Evolutionary conservation across 2,113 vertebrate species (phyloP), one percentile per base, ranked within the genome.

Genomic region (Hyperopisus bebe): DNA sequence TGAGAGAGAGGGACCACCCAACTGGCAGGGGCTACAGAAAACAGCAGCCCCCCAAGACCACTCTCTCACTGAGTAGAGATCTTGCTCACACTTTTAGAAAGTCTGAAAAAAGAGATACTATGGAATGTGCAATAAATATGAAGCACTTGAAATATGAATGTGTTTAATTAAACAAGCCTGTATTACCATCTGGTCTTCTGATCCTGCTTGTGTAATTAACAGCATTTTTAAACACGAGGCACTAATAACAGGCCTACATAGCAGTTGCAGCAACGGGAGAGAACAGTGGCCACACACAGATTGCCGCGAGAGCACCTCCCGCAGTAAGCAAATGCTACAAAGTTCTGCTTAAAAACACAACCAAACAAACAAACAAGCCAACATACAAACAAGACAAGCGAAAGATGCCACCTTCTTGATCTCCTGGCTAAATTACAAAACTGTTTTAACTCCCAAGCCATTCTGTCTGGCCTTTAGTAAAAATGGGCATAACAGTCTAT

Each of bases 71-170:
- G 85, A 88, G 87, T 24, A 17, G 21, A 46, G 88, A 88, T 48
- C 88, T 88, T 55, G 11, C 74, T 47, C 46, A 83, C 70, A n/a
- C 15, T 53, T 47, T 47, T 82, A 24, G 77, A 85, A 62, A 84
- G 89, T 82, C 77, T 77, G 53, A 13, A 91, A 87, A 51, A 87
- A 39, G 50, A 19, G 74, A 83, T 50, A 35, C n/a, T 55, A 46
- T 21, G 58, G 84, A 90, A 90, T 87, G 66, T 77, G 66, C 66
- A 42, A 66, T 87, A 90, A 90, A 91, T 66, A 92, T 92, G 91
- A 89, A 44, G 92, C 94, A 95, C 93, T 95, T 95, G 93, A 96
- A 96, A 96, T 96, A 96, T 95, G 95, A 96, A 96, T 95, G 94
- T 93, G 94, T 96, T 96, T 96, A 95, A 96, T 96, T 95, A 96